Base-by-base conservation (phyloP, 23 tunicate genomes). In the Ascidia mentula region DNA sequence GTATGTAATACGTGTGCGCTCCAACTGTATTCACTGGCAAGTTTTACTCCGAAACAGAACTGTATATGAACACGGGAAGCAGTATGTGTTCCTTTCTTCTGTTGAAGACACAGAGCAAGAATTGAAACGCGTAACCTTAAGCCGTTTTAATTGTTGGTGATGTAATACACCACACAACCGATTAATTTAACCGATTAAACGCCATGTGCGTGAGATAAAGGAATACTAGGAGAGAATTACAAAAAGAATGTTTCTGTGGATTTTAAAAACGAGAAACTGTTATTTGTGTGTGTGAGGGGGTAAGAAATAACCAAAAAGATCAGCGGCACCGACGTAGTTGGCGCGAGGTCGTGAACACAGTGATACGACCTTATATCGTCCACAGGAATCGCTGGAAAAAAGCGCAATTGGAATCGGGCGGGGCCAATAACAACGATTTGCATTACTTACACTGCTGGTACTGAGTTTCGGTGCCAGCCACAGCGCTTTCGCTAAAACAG, bases 351-450 rank as follows among this genome's bases (percentile, higher is more conserved):
- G 53, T 42, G 53, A 42, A 42, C 15, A 12, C 15, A 9, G 65
- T 26, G 12, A 20, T 53, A 28, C n/a, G n/a, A n/a, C n/a, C n/a
- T n/a, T n/a, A n/a, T n/a, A n/a, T n/a, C 24, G 65, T 53, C 65
- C 24, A 28, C 65, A 53, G 65, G 65, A 53, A 53, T 9, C 65
- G 65, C 24, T 53, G 65, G 65, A 53, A 53, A 53, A 53, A 53
- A 53, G 7, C 65, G 12, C 65, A 53, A 9, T 53, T 28, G 65
- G 65, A 53, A 6, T 53, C 65, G 4, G 7, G 4, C 65, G 65
- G 65, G 65, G 12, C 65, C 28, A 53, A 53, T 20, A 26, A 26
- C 65, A 53, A 53, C 65, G 24, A 53, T 28, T 53, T 6, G 28
- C n/a, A n/a, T n/a, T 53, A 53, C 24, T 28, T 53, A 9, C 22